Base-by-base conservation (phyloP, 2,797 vertebrate genomes). In the Coregonus ussuriensis region DNA sequence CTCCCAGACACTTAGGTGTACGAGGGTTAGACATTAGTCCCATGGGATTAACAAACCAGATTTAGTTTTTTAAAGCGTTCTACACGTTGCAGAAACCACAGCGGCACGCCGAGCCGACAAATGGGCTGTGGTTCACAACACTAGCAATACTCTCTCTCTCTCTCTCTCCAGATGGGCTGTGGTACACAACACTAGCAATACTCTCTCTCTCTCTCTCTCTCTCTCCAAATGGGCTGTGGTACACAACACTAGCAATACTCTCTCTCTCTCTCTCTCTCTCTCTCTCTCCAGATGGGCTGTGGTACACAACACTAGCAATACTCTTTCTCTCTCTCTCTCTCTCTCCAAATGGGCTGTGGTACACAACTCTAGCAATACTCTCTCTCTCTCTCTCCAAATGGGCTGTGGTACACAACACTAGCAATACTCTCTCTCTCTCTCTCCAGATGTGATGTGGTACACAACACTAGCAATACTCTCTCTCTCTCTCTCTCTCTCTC, bases 271-370 rank as follows among this genome's bases (percentile, higher is more conserved):
- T 25, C 25, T 25, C 25, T 21, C 21, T 21, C 31, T 33, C 31
- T 85, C 87, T 90, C 85, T 87, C 86, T 91, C 86, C 88, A 91
- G 88, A 91, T 90, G 88, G 31, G 31, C 31, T 33, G 31, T 33
- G 85, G 86, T 80, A 77, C 81, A 79, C 76, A 88, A 85, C 75
- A n/a, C 75, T 73, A 79, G 85, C 84, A 71, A 86, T 89, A 33
- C 25, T 25, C 25, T 25, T 1, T 25, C 25, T 25, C 25, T 25
- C 25, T 25, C 25, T 25, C 31, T 33, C 31, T 85, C 87, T 90
- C 85, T 87, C 86, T 91, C 86, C 88, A 91, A 87, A 91, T 90
- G 88, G 31, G 31, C 31, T 33, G 31, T 33, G 85, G 86, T 80
- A 77, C 81, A 79, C 76, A 88, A 85, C 75, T 18, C 75, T 73